Base-by-base conservation (phyloP, 2,797 vertebrate species). In the Crax fasciolata region DNA sequence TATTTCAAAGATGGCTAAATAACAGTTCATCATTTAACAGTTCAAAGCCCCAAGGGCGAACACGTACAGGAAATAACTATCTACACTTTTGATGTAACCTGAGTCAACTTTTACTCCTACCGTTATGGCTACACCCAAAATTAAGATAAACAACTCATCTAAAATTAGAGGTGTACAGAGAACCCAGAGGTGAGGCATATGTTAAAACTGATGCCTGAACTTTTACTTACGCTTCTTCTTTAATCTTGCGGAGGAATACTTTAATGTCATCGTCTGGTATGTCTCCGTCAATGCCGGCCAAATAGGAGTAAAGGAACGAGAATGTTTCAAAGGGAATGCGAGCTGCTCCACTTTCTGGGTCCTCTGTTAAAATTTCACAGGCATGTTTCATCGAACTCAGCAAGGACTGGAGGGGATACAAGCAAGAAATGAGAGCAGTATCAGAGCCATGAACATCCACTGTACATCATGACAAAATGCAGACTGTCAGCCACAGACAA, bases 321-420 rank as follows among this genome's bases (percentile, higher is more conserved):
- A 99, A 99, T 0, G 96, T 98, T 73, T 97, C 68, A 0, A 99
- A 99, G 1, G 98, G 98, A 94, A 99, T 97, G 13, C 94, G 97
- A 2, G 99, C 98, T 0, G 98, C 96, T 39, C 98, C 98, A 0
- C 98, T 99, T 46, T 98, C 98, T 5, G 98, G 98, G 57, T 99
- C 98, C 1, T 93, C 68, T 1, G 98, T 99, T 86, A 99, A 98
- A 95, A 99, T 98, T 97, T 99, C 98, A 1, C 99, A 99, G 44
- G 98, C 97, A 32, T 98, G 91, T 94, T 98, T 99, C 97, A 99
- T 94, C 6, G 99, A 98, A 9, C 97, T 97, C 75, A 95, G 82
- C 35, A 99, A 96, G 4, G 97, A 98, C 99, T 99, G 51, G 87
- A 62, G 44, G 32, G 11, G 9, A 17, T 38, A 51, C 24, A 43